Percentiles rank a stretch among this genome's conserved stretches.
phyloP scores from a whole-genome alignment of 2,888 invertebrate genomes.

The Leptopilina syphax region DNA sequence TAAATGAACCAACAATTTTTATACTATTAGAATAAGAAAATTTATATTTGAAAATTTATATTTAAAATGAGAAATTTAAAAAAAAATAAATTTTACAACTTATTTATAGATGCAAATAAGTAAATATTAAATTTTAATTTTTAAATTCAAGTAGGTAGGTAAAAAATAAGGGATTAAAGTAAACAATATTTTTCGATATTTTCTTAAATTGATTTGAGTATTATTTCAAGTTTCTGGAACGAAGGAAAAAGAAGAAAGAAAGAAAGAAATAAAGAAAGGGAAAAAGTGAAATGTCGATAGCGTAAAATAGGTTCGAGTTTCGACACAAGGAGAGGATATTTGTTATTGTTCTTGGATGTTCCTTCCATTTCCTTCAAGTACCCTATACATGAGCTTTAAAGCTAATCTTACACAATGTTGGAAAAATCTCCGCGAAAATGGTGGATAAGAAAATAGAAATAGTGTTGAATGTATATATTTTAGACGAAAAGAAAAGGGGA shows the following conservation, averaged over 20 bases:
- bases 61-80: no score
- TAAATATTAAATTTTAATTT: no score
- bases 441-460: background rate
- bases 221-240: background rate
- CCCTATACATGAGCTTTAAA: conserved; percentile 6
- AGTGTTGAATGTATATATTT: no score
- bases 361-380: conserved; percentile 24
- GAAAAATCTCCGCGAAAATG: background rate
- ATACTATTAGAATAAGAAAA: no score
- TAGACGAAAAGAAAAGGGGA: no score
- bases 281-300: conserved; percentile 5
- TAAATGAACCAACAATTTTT: no score
- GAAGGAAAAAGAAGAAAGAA: background rate
- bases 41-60: no score
- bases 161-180: background rate
- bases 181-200: background rate
- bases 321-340: background rate
- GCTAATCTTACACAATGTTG: background rate
- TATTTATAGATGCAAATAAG: no score
- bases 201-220: background rate
- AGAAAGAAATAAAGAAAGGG: background rate
- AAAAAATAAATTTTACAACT: no score
- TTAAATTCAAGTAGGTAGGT: no score
- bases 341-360: conserved; percentile 18
- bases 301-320: background rate